These are phyloP conservation scores for Limnephilus marmoratus DNA, from an alignment of 2,888 invertebrate species.

Conservation along the genomic window DNA sequence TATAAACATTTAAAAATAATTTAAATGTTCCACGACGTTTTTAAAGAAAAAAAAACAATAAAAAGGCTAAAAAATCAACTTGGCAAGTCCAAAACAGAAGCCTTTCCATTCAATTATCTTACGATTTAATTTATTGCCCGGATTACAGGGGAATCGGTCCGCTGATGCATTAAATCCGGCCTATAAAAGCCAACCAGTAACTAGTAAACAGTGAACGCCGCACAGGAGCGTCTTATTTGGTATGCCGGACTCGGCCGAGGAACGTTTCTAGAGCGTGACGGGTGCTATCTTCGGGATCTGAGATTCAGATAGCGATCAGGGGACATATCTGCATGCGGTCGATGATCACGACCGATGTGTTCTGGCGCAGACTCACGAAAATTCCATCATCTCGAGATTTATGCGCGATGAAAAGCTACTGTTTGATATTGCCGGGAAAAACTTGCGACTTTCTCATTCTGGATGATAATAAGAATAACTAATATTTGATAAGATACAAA, in stretches of 20 bases:
- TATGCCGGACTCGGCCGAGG: conserved; percentile 2
- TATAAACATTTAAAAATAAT: too few relatives aligned
- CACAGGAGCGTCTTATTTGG: background rate
- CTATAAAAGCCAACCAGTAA: background rate
- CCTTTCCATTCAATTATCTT: background rate
- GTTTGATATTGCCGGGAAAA: background rate
- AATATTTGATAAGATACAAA: too few relatives aligned
- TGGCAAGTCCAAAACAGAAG: background rate
- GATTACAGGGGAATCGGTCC: background rate
- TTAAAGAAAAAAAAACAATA: too few relatives aligned
- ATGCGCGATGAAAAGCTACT: conserved; percentile 5
- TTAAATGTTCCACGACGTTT: too few relatives aligned
- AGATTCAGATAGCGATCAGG: conserved; percentile 46
- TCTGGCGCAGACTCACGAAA: conserved; percentile 17
- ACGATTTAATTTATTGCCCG: background rate
- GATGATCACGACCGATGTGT: conserved; percentile 34
- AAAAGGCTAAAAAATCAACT: too few relatives aligned
- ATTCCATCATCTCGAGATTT: conserved; percentile 21
- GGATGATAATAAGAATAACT: too few relatives aligned
- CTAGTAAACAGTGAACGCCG: background rate
- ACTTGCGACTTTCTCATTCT: background rate
- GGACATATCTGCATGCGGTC: conserved; percentile 40
- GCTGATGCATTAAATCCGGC: background rate
- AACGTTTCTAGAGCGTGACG: conserved; percentile 42
- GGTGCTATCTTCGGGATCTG: conserved; percentile 48